Conservation (phyloP, 2,888 invertebrate genomes). For the Drosophila falleni region DNA sequence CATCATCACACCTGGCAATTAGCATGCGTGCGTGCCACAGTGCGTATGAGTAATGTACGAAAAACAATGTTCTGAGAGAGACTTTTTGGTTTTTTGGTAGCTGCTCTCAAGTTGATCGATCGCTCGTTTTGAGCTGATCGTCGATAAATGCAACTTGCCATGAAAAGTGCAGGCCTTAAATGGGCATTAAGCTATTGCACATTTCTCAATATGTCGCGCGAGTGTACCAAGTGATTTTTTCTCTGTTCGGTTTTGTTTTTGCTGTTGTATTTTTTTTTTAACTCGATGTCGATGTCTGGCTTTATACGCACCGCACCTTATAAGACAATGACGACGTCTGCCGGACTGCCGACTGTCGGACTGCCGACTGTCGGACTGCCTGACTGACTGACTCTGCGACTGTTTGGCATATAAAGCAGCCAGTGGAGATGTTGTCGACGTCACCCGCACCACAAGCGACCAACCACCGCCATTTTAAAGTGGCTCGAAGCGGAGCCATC, state of each 20-base stretch:
- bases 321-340: slow-evolving; percentile 73
- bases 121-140: slow-evolving; percentile 73
- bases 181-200: slow-evolving; percentile 85
- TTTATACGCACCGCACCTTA: slow-evolving; percentile 81
- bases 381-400: slow-evolving; percentile 44
- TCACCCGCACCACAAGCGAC: slow-evolving; percentile 63
- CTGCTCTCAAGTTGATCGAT: slow-evolving; percentile 61
- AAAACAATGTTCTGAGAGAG: slow-evolving; percentile 6
- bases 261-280: slow-evolving; percentile 21
- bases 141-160: slow-evolving; percentile 85
- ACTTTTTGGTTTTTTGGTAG: slow-evolving; percentile 51
- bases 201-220: slow-evolving; percentile 85
- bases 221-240: slow-evolving; percentile 75
- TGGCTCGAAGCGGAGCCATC: slow-evolving; percentile 36
- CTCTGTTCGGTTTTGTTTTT: slow-evolving; percentile 36
- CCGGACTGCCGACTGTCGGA: slow-evolving; percentile 46
- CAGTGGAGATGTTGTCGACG: slow-evolving; percentile 34
- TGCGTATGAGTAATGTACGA: slow-evolving; percentile 53
- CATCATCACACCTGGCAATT: slow-evolving; percentile 61
- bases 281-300: slow-evolving; percentile 59
- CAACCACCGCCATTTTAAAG: slow-evolving; percentile 62
- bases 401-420: slow-evolving; percentile 73
- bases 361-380: slow-evolving; percentile 32
- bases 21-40: slow-evolving; percentile 61
- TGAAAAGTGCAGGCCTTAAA: slow-evolving; percentile 84